Conservation (phyloP, 2,888 invertebrate genomes). For the Herminia tarsipennalis region DNA sequence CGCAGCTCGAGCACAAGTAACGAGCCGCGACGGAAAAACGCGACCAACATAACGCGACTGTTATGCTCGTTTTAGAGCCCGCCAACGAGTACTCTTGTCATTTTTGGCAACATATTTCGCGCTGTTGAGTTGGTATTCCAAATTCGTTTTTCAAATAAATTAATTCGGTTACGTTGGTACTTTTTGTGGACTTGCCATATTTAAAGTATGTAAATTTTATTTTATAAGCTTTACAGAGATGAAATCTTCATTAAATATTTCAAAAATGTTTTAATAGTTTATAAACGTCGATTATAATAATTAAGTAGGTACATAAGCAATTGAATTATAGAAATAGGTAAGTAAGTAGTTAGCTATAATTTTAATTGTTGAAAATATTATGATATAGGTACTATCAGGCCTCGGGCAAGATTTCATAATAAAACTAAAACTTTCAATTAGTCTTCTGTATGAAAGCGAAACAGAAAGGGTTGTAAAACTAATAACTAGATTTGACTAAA, state of each 20-base stretch:
- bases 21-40: slow-evolving; percentile 67
- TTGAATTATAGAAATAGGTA: no score
- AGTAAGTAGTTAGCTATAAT: no score
- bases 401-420: not conserved
- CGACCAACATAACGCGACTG: slow-evolving; percentile 49
- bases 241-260: not conserved
- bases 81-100: slow-evolving; percentile 43
- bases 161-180: slow-evolving; percentile 1
- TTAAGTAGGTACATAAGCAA: no score
- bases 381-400: no score
- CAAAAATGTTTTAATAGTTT: no score
- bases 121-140: slow-evolving; percentile 20
- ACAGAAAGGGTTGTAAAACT: slow-evolving; percentile 18
- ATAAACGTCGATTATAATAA: no score
- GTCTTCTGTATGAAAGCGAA: slow-evolving; percentile 12
- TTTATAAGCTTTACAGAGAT: no score
- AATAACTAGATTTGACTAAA: slow-evolving; percentile 31
- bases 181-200: not conserved
- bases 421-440: slow-evolving; percentile 12
- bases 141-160: slow-evolving; percentile 10
- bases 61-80: slow-evolving; percentile 53
- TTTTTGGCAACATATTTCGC: slow-evolving; percentile 38
- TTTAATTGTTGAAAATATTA: no score
- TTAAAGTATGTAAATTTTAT: not conserved
- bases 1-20: slow-evolving; percentile 59